Base-by-base conservation (phyloP, 2,888 invertebrate species). In the Cistogaster globosa region DNA sequence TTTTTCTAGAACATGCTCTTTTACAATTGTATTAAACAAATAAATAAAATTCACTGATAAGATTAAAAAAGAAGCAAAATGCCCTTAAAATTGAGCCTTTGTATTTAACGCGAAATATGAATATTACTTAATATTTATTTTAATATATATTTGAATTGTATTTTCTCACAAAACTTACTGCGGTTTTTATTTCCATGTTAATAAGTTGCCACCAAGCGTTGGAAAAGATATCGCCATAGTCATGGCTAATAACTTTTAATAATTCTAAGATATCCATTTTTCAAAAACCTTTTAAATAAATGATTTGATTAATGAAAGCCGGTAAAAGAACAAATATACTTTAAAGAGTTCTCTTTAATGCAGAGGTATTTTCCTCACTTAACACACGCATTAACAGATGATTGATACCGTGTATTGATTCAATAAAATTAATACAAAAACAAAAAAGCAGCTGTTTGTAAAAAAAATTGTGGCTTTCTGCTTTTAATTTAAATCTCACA, bases 141-240 rank as follows among this genome's bases (percentile, higher is more conserved):
- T 26, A 26, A 26, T 1, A 26, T 2, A 26, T 26, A 26, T 26
- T 26, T 26, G 26, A 26, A 26, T 26, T 26, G 26, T 26, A 6
- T 48, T 48, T 8, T 53, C 7, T n/a, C 8, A 18, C 18, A 9
- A n/a, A 6, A 90, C 90, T 92, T 90, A 95, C 95, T 93, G 94
- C 93, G 92, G 89, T 92, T 89, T 87, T 92, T 89, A 94, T 93
- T 93, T 94, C 94, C 90, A 91, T 92, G 92, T 90, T 93, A 93
- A 91, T 93, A 93, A 91, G 94, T 92, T 93, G 94, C 92, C 90
- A 93, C 94, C 90, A 94, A 90, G 86, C 88, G 78, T 91, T 92
- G 45, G 92, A 90, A 81, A 92, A 91, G 79, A 92, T 85, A 58
- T 88, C 88, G 80, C 91, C 91, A 86, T 89, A 90, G 76, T 90